Conservation (phyloP, 2,113 vertebrate species). For the Labeo catla region DNA sequence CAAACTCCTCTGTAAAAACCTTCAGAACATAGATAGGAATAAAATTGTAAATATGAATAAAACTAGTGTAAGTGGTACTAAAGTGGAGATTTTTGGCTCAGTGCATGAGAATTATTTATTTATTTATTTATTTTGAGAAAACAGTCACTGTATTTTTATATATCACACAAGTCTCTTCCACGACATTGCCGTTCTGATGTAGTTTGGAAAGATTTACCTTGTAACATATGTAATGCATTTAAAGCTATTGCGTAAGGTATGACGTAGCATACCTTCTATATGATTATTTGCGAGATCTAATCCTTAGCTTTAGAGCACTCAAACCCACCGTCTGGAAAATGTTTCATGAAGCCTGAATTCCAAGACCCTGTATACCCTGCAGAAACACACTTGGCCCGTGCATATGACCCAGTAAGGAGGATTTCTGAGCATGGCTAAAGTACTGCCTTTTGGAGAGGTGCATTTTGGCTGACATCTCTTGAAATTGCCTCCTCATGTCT, state of each 20-base stretch:
- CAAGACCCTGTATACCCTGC: not conserved
- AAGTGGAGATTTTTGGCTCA: too few species aligned
- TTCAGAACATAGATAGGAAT: too few species aligned
- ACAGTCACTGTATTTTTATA: too few species aligned
- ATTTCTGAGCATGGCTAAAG: constrained; percentile 48
- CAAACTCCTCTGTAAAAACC: not conserved
- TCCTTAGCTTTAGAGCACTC: not conserved
- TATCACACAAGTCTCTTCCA: too few species aligned
- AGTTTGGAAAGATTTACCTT: too few species aligned
- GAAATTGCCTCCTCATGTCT: constrained; percentile 62
- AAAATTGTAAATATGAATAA: not conserved
- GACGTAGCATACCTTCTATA: too few species aligned
- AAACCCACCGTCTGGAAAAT: constrained; percentile 34
- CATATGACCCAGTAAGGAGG: constrained; percentile 26
- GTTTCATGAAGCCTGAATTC: constrained; percentile 23
- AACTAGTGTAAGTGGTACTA: too few species aligned
- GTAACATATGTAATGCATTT: too few species aligned
- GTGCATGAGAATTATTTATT: too few species aligned
- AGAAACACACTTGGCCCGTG: constrained; percentile 24
- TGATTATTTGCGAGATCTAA: not conserved
- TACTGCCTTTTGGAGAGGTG: constrained; percentile 36
- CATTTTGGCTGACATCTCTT: constrained; percentile 57
- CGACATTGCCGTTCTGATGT: too few species aligned
- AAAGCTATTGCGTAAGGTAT: too few species aligned
- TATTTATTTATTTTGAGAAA: too few species aligned